A percentile compares a stretch with the other conserved stretches of the same genome.
Evolutionary conservation across 2,113 vertebrate species (phyloP).

Genomic region (Melanostigma gelatinosum): DNA sequence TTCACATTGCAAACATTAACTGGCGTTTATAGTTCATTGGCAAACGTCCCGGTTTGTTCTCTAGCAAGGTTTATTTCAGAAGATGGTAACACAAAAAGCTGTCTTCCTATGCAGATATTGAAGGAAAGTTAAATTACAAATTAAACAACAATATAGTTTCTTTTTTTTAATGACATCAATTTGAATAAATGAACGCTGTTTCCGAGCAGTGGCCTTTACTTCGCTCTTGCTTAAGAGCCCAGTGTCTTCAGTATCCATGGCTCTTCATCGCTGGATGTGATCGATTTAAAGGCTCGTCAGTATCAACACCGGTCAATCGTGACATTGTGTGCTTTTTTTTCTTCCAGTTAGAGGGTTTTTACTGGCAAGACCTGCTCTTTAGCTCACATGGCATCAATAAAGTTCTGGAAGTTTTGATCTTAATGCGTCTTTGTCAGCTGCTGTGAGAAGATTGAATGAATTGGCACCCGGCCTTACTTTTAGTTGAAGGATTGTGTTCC

Average conservation of each 20-base stretch:
- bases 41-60: slow-evolving; percentile 46
- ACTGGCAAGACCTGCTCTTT: slow-evolving; percentile 53
- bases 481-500: neutral
- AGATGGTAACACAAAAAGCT: neutral
- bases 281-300: slow-evolving; percentile 31
- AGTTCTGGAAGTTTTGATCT: slow-evolving; percentile 79
- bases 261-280: slow-evolving; percentile 50
- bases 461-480: neutral
- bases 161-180: slow-evolving; percentile 48
- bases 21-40: slow-evolving; percentile 55
- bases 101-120: slow-evolving; percentile 38
- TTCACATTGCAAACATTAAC: slow-evolving; percentile 67
- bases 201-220: slow-evolving; percentile 73
- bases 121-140: slow-evolving; percentile 40
- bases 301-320: slow-evolving; percentile 26
- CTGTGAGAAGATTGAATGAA: neutral
- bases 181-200: slow-evolving; percentile 55
- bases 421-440: slow-evolving; percentile 37
- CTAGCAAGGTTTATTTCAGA: slow-evolving; percentile 44
- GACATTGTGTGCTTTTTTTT: slow-evolving; percentile 54
- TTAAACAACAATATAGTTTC: slow-evolving; percentile 46
- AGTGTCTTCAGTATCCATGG: slow-evolving; percentile 54
- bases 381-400: slow-evolving; percentile 76
- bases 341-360: slow-evolving; percentile 66
- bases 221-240: slow-evolving; percentile 57